A percentile compares a stretch with the other conserved stretches of the same genome.
phyloP scores from a whole-genome alignment of 2,888 invertebrate genomes.

The Sinodicranocentrus sp. region DNA sequence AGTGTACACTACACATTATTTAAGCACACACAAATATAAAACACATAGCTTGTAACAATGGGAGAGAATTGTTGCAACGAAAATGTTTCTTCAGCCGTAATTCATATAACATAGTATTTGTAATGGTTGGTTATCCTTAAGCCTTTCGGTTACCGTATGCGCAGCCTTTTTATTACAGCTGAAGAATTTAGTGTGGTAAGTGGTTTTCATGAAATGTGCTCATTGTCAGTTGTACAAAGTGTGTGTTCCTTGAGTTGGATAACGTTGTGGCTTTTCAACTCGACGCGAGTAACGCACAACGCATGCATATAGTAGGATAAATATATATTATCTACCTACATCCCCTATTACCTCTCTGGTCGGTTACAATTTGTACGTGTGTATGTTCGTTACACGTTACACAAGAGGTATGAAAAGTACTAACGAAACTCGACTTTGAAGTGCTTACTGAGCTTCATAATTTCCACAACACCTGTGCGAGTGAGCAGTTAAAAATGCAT shows the following conservation, averaged over 20 bases:
- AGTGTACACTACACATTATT: neutral
- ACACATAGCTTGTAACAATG: neutral
- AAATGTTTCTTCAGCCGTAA: neutral
- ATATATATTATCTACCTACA: neutral
- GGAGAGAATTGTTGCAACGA: constrained; percentile 3
- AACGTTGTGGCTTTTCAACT: constrained; percentile 12
- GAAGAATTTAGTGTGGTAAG: constrained; percentile 7
- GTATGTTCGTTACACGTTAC: too few species aligned
- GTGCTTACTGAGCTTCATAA: too few species aligned
- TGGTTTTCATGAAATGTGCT: constrained; percentile 9
- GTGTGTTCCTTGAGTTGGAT: constrained; percentile 3
- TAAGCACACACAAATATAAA: neutral
- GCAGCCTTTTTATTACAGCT: neutral
- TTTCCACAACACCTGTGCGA: too few species aligned
- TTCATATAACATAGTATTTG: too few species aligned
- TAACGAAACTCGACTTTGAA: too few species aligned
- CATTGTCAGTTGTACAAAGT: neutral
- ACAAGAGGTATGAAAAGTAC: too few species aligned
- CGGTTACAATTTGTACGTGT: neutral
- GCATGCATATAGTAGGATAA: neutral
- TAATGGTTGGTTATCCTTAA: neutral
- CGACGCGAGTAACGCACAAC: neutral
- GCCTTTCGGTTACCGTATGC: neutral
- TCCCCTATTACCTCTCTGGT: too few species aligned
- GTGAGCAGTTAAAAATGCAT: too few species aligned